Conservation (phyloP, 2,797 vertebrate species). For the Phalanger gymnotis region DNA sequence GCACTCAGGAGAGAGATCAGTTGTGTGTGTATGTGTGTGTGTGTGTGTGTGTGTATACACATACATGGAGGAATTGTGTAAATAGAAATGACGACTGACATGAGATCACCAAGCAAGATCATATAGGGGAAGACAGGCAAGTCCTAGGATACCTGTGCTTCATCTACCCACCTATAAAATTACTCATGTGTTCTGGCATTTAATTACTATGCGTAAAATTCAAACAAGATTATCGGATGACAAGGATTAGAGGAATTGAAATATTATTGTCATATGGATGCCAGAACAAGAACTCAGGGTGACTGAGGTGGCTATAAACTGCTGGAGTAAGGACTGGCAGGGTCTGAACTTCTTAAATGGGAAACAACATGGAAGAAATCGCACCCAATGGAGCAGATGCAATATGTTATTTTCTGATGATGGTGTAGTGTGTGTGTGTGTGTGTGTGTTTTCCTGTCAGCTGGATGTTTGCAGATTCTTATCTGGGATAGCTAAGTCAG, state of each 20-base stretch:
- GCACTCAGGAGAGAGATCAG: not conserved
- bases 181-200: not conserved
- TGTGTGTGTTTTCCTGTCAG: not conserved
- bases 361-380: not conserved
- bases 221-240: slow-evolving; percentile 34
- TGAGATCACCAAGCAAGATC: not conserved
- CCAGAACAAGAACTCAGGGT: slow-evolving; percentile 41
- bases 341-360: slow-evolving; percentile 1
- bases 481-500: not conserved
- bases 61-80: not conserved
- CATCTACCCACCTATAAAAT: slow-evolving; percentile 19
- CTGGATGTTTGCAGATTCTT: not conserved
- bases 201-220: slow-evolving; percentile 51
- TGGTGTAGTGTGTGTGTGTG: not conserved
- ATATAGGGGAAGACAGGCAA: not conserved
- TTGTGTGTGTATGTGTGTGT: too few species aligned
- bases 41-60: not conserved
- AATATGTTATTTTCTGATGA: slow-evolving; percentile 20
- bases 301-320: not conserved
- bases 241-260: slow-evolving; percentile 28
- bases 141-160: slow-evolving; percentile 15
- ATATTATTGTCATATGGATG: slow-evolving; percentile 25
- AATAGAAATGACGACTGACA: not conserved
- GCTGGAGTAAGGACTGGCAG: not conserved
- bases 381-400: slow-evolving; percentile 10